Evolutionary conservation across 2,113 vertebrate genomes (phyloP), one percentile per base, ranked within the genome.

Genomic region (Scomber japonicus): DNA sequence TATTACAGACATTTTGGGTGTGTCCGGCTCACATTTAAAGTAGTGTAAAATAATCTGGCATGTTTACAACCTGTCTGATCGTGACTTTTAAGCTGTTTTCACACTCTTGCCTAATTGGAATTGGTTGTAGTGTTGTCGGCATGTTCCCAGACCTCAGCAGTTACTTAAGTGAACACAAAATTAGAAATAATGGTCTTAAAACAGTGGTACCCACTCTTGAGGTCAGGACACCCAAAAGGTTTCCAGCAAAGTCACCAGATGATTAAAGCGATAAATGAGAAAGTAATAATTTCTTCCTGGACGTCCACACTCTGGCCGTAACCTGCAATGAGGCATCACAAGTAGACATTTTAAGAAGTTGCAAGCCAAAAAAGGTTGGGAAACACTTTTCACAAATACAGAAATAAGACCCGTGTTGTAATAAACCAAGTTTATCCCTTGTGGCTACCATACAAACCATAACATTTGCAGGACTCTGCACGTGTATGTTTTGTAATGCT

Each of bases 401-500:
- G 8, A 11, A 9, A 40, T 46, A 30, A 53, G 35, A 51, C 50
- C 19, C 6, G 3, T 10, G 19, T 53, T n/a, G n/a, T 44, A n/a
- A 61, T 48, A 48, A 15, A 40, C 15, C n/a, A 5, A 5, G 50
- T 24, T 57, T 48, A 19, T 55, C 3, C 30, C 56, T 40, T 53
- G 27, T 14, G 30, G 31, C 62, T 5, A 7, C 35, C 35, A 40
- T 40, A 40, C 35, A 7, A 40, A 40, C 7, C 6, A 10, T 30
- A n/a, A 54, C 4, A 46, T 27, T 61, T 14, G 10, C 45, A 54
- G 9, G 65, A 72, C n/a, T 48, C 54, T 75, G 24, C 15, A 40
- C 45, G 46, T 24, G 11, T 50, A 7, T 70, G 51, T 76, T 74
- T 67, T 67, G 68, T 65, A 53, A 63, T 53, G 50, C 21, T 21